Base-by-base conservation (phyloP, 2,888 invertebrate genomes). In the Meloe dianella region DNA sequence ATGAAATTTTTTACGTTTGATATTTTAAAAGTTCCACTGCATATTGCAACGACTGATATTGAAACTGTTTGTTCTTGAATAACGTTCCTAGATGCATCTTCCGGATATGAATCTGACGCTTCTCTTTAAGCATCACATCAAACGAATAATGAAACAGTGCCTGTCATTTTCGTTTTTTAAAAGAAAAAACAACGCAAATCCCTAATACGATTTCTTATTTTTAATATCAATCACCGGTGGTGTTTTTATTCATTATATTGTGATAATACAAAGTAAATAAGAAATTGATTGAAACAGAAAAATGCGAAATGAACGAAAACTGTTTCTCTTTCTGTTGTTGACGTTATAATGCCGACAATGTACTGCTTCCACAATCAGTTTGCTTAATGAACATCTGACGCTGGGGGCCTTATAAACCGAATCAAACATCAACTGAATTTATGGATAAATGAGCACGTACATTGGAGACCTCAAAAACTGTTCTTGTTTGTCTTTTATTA, bases 31-130 rank as follows among this genome's bases (percentile, higher is more conserved):
- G 7, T 51, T 51, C 10, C 47, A 51, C 2, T 4, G 20, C 22
- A 51, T 4, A 41, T 35, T 35, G n/a, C n/a, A n/a, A n/a, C 5
- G 47, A 41, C 58, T 51, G 63, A 68, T 65, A 66, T 66, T 22
- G 63, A 78, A 77, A 77, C 78, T 77, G 74, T 73, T 69, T 75
- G 72, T 69, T 74, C 72, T 67, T 72, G 72, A 78, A 79, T 77
- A 78, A 78, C 74, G 77, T 74, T 71, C 74, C 78, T 78, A 79
- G 79, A 78, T 79, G 78, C 75, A 76, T 77, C 64, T 76, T 73
- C 76, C 77, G 77, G 78, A 79, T 79, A 79, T 78, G 78, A 79
- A 78, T 78, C 76, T 78, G 69, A 77, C 77, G n/a, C 17, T 41
- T 6, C 17, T 7, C 41, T 17, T n/a, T 41, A 17, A 4, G 0